Evolutionary conservation across 2,113 vertebrate genomes (phyloP).

Genomic region (Gambusia holbrooki): DNA sequence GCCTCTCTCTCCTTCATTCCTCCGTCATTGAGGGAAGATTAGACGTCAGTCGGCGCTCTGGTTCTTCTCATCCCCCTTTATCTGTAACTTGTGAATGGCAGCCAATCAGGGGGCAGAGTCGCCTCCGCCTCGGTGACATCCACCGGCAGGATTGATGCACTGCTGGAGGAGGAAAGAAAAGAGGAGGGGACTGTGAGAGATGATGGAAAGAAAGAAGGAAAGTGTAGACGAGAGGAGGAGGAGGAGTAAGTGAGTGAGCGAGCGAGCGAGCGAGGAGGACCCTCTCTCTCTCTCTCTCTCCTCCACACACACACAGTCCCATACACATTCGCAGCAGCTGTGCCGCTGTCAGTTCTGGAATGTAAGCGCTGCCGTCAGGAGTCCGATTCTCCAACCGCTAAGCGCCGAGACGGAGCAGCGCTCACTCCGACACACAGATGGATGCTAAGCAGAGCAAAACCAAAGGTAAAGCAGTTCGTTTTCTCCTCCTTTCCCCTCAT

Average conservation of each 20-base stretch:
- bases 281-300: conserved; percentile 49
- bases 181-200: conserved; percentile 18
- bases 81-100: conserved; percentile 83
- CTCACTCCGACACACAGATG: conserved; percentile 54
- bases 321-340: conserved; percentile 68
- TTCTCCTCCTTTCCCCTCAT: neutral
- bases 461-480: conserved; percentile 61
- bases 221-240: conserved; percentile 56
- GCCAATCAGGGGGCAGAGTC: conserved; percentile 81
- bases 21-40: conserved; percentile 77
- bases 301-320: conserved; percentile 44
- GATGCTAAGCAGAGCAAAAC: conserved; percentile 64
- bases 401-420: conserved; percentile 59
- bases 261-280: conserved; percentile 48
- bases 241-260: conserved; percentile 60
- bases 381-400: conserved; percentile 51
- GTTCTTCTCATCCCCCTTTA: conserved; percentile 66
- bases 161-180: conserved; percentile 54
- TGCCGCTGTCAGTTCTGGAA: conserved; percentile 80
- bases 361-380: conserved; percentile 74
- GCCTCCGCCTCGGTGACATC: conserved; percentile 79
- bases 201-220: conserved; percentile 36
- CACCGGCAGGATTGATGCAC: conserved; percentile 77
- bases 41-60: conserved; percentile 50
- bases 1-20: conserved; percentile 76